Conservation (phyloP, 2,113 vertebrate species). For the Coryphaenoides rupestris region DNA sequence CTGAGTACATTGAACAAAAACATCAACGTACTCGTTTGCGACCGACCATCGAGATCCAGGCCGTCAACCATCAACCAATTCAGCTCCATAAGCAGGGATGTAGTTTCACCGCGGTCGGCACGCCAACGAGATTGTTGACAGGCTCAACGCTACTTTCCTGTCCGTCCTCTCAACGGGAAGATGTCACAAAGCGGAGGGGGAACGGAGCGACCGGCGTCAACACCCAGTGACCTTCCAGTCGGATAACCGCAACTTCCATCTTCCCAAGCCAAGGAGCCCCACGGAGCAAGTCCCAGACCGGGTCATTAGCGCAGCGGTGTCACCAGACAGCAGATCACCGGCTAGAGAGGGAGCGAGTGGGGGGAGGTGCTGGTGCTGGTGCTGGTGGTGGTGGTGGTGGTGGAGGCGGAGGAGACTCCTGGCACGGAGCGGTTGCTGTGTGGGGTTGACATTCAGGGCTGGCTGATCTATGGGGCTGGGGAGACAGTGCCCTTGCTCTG, state of each 20-base stretch:
- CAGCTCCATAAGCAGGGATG: too few relatives aligned
- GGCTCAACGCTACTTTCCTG: too few relatives aligned
- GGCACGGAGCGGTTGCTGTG: constrained; percentile 73
- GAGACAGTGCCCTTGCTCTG: constrained; percentile 77
- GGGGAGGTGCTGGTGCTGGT: too few relatives aligned
- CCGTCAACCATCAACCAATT: too few relatives aligned
- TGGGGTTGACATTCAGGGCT: constrained; percentile 77
- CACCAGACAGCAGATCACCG: constrained; percentile 76
- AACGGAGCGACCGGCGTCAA: constrained; percentile 55
- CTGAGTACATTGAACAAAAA: too few relatives aligned
- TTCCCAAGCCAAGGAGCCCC: constrained; percentile 72
- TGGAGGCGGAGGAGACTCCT: constrained; percentile 56
- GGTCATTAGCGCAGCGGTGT: constrained; percentile 77
- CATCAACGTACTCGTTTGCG: too few relatives aligned
- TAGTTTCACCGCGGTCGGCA: too few relatives aligned
- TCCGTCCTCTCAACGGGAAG: constrained; percentile 19
- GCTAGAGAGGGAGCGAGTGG: constrained; percentile 70
- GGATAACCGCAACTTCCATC: constrained; percentile 73
- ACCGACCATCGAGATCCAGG: too few relatives aligned
- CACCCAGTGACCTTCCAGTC: constrained; percentile 70
- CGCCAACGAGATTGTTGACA: too few relatives aligned
- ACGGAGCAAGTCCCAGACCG: constrained; percentile 70
- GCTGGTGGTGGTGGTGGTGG: too few relatives aligned
- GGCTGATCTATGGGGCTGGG: constrained; percentile 78
- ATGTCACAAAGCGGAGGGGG: constrained; percentile 46